These are phyloP conservation scores for Pygocentrus nattereri DNA, from an alignment of 2,797 vertebrate genomes.

Conservation along the genomic window DNA sequence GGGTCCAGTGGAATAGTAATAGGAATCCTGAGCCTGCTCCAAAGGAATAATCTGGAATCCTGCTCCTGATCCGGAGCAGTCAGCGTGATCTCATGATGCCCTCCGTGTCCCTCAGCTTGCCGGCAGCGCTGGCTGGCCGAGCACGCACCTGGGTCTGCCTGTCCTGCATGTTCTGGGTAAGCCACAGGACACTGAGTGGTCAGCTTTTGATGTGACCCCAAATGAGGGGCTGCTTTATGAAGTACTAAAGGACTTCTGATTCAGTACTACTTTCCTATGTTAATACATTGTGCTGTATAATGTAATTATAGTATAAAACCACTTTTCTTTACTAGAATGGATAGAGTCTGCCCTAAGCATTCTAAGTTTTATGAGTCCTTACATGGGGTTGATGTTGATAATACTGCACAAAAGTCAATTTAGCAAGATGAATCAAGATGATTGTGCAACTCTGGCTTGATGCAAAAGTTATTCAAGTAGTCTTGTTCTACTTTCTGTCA, in stretches of 20 bases:
- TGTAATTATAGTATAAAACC: not conserved
- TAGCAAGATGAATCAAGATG: not conserved
- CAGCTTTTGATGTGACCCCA: too few species aligned
- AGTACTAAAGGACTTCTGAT: too few species aligned
- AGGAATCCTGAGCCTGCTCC: conserved; percentile 48
- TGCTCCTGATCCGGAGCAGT: conserved; percentile 60
- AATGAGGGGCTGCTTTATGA: not conserved
- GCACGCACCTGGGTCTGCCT: conserved; percentile 91
- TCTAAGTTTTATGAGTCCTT: not conserved
- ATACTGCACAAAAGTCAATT: not conserved
- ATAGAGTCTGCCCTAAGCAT: not conserved
- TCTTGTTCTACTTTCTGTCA: conserved; percentile 23
- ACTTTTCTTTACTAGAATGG: not conserved
- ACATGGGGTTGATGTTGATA: conserved; percentile 2
- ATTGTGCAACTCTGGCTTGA: not conserved
- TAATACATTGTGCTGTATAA: not conserved
- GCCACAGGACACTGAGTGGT: conserved; percentile 51
- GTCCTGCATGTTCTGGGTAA: conserved; percentile 97
- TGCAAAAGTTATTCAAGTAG: not conserved
- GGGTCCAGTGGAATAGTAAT: conserved; percentile 64
- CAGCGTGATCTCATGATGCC: conserved; percentile 73
- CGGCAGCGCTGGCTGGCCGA: conserved; percentile 79
- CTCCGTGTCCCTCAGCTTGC: conserved; percentile 79
- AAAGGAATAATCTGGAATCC: conserved; percentile 49
- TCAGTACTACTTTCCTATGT: not conserved